phyloP scores from a whole-genome alignment of 2,888 invertebrate species.

The Opisthograptis luteolata region DNA sequence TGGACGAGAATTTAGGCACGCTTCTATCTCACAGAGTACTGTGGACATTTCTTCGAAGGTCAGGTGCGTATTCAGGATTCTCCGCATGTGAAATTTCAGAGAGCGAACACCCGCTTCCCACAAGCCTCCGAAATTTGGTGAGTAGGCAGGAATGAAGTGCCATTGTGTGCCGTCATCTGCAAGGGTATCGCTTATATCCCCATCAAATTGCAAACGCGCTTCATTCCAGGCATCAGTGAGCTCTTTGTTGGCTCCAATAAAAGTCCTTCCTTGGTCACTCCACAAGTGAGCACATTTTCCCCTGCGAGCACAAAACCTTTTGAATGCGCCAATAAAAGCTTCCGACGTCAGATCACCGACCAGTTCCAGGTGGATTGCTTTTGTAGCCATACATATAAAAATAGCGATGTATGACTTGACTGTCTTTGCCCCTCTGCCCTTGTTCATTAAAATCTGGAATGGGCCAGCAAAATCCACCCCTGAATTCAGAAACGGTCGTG shows the following conservation, averaged over 20 bases:
- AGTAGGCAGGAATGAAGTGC: constrained; percentile 22
- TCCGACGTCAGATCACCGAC: constrained; percentile 45
- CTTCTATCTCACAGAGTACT: constrained; percentile 16
- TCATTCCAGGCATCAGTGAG: constrained; percentile 14
- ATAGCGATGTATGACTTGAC: constrained; percentile 39
- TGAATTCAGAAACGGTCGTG: constrained; percentile 35
- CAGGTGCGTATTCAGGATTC: constrained; percentile 1
- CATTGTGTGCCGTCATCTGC: constrained; percentile 15
- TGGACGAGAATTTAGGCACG: constrained; percentile 22
- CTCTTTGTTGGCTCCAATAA: constrained; percentile 22
- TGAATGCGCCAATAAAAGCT: constrained; percentile 34
- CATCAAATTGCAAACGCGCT: constrained; percentile 14
- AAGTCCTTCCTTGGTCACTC: constrained; percentile 34
- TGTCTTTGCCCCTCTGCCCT: constrained; percentile 36
- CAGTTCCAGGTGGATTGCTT: constrained; percentile 46
- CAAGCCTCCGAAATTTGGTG: constrained; percentile 18
- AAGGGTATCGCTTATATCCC: constrained; percentile 4
- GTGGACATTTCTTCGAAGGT: constrained; percentile 20
- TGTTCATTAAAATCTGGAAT: constrained; percentile 32
- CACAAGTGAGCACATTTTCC: constrained; percentile 27
- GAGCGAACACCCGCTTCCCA: constrained; percentile 1
- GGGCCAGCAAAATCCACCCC: constrained; percentile 44
- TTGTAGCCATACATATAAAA: constrained; percentile 40
- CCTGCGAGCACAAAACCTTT: constrained; percentile 29
- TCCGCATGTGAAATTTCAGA: constrained; percentile 1